Evolutionary conservation across 2,113 vertebrate genomes (phyloP).

Genomic region (Aspiorhynchus laticeps): DNA sequence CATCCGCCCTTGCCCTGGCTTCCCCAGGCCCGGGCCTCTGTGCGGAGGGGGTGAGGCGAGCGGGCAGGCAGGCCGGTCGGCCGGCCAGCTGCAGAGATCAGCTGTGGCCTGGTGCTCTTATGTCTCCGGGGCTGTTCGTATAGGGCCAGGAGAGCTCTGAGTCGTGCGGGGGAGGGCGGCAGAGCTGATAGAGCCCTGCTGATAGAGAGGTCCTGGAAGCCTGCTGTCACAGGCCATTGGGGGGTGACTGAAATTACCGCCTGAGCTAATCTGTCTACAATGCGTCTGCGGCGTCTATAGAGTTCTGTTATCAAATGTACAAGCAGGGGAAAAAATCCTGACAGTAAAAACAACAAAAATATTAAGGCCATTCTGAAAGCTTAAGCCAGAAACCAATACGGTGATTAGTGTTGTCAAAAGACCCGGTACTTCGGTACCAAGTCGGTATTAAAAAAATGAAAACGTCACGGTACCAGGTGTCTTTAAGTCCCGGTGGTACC

Average conservation of each 20-base stretch:
- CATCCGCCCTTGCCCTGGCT: constrained; percentile 61
- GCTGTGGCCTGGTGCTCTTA: constrained; percentile 64
- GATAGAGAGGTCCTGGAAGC: constrained; percentile 29
- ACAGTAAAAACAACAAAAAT: not conserved
- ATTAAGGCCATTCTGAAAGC: not conserved
- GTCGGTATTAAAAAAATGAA: no score
- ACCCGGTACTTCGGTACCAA: no score
- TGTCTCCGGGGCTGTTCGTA: constrained; percentile 20
- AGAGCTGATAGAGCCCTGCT: constrained; percentile 48
- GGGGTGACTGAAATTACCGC: constrained; percentile 24
- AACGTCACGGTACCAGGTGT: no score
- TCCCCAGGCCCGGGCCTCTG: constrained; percentile 70
- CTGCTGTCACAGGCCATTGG: constrained; percentile 27
- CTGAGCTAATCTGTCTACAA: constrained; percentile 1
- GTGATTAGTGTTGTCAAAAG: no score
- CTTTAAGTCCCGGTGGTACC: no score
- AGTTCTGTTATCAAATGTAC: constrained; percentile 6
- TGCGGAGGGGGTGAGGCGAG: constrained; percentile 45
- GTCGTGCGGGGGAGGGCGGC: constrained; percentile 62
- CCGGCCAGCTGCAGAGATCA: constrained; percentile 80
- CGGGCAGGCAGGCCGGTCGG: constrained; percentile 67
- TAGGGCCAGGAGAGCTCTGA: constrained; percentile 65
- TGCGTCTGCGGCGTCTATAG: not conserved
- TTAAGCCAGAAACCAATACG: not conserved
- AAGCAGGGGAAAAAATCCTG: not conserved